phyloP scores from a whole-genome alignment of 2,888 invertebrate species.

The Ormyrus thymus region DNA sequence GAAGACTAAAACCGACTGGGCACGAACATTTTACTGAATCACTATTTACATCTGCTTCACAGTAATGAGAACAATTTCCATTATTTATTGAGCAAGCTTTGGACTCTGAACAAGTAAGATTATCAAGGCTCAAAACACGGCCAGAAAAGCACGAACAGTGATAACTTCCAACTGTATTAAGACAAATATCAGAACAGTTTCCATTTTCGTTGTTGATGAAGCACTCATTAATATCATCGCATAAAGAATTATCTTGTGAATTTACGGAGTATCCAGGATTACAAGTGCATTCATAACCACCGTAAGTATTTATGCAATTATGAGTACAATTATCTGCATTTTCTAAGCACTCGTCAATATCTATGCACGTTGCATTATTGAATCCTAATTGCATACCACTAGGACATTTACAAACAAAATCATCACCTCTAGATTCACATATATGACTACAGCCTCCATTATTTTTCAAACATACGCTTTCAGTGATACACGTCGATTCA shows the following conservation, averaged over 20 bases:
- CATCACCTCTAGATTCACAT: constrained; percentile 66
- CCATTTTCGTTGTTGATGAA: constrained; percentile 73
- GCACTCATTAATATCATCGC: constrained; percentile 75
- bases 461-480: constrained; percentile 75
- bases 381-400: constrained; percentile 74
- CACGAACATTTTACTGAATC: constrained; percentile 76
- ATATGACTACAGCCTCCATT: constrained; percentile 76
- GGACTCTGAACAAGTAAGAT: constrained; percentile 62
- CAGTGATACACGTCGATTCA: constrained; percentile 72
- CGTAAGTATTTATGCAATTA: constrained; percentile 74
- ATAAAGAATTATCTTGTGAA: constrained; percentile 71
- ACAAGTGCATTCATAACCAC: constrained; percentile 77
- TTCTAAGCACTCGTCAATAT: constrained; percentile 73
- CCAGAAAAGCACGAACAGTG: constrained; percentile 75
- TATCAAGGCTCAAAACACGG: constrained; percentile 64
- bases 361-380: constrained; percentile 71
- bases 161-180: constrained; percentile 74
- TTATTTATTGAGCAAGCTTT: constrained; percentile 68
- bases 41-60: constrained; percentile 75
- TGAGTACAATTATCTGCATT: constrained; percentile 73
- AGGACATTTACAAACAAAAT: constrained; percentile 77
- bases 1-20: constrained; percentile 75
- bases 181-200: constrained; percentile 77
- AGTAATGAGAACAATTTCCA: constrained; percentile 76
- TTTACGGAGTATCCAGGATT: constrained; percentile 73